Base-by-base conservation (phyloP, 1,140 invertebrate species). In the Philotrypesis tridentata region DNA sequence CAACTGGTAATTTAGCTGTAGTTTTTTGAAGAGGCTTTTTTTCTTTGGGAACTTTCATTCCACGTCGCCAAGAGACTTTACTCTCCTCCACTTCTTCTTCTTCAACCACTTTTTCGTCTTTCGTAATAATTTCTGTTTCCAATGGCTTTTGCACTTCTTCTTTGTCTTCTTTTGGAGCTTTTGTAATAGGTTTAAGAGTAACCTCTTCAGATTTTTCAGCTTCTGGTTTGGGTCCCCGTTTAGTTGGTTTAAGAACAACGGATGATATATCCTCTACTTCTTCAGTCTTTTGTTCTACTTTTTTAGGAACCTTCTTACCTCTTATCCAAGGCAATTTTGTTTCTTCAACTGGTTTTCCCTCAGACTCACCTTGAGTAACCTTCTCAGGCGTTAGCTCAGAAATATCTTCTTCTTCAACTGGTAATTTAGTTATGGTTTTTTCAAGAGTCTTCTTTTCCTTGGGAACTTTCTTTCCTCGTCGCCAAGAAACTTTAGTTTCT, bases 111-210 rank as follows among this genome's bases (percentile, higher is more conserved):
- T 11, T 63, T 25, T 63, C 61, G 7, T 90, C 61, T 23, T 25
- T 63, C 71, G 40, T 73, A 84, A 83, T 89, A 25, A 82, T 73
- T 0, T 61, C 31, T 2, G 27, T 63, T 63, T 88, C 85, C 7
- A 74, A 72, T 65, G 33, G n/a, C 17, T 43, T 71, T 79, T 77
- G 88, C 85, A 61, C 73, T 89, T 85, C 27, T 86, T 87, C 70
- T 88, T 84, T 29, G 82, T 37, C 3, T 12, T n/a, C 37, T 72
- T 72, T 67, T 84, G 73, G 81, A 74, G 9, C 83, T 68, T 85
- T 87, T 61, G 88, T 89, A 6, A 84, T 60, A 1, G 90, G 89
- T 82, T 93, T 92, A 7, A 93, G 27, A 73, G 31, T 17, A 6
- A 82, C 87, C 74, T 88, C 76, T 82, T 90, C 87, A 83, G 12